A percentile compares a stretch with the other conserved stretches of the same genome.
Evolutionary conservation across 1,140 invertebrate genomes (phyloP).

Genomic region (Cotesia chilonis): DNA sequence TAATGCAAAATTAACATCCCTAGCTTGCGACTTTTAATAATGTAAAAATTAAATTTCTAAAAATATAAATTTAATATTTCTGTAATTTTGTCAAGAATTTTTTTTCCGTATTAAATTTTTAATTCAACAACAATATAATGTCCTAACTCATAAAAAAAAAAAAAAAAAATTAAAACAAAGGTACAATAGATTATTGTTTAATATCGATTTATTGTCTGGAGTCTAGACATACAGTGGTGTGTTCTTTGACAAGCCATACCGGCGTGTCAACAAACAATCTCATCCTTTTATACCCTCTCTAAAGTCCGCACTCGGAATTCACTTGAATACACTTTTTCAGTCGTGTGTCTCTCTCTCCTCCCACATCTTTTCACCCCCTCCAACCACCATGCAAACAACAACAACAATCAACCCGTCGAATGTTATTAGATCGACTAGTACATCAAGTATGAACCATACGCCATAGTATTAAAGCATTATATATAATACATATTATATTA

Average conservation of each 20-base stretch:
- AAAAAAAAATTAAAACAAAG: background rate
- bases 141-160: background rate
- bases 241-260: constrained; percentile 17
- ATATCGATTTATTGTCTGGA: constrained; percentile 27
- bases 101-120: too few species aligned
- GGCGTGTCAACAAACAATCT: constrained; percentile 14
- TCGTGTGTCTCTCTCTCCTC: background rate
- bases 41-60: too few species aligned
- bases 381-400: background rate
- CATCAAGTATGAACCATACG: background rate
- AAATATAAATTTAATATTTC: too few species aligned
- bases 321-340: background rate
- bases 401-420: background rate
- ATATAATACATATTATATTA: too few species aligned
- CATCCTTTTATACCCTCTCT: constrained; percentile 2
- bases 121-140: background rate
- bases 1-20: too few species aligned
- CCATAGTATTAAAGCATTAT: background rate
- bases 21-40: too few species aligned
- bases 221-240: background rate
- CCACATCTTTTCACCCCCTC: background rate
- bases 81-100: too few species aligned
- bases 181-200: background rate
- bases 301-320: background rate
- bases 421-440: constrained; percentile 7